Conservation (phyloP, 2,888 invertebrate species). For the Sussaba pulchella region DNA sequence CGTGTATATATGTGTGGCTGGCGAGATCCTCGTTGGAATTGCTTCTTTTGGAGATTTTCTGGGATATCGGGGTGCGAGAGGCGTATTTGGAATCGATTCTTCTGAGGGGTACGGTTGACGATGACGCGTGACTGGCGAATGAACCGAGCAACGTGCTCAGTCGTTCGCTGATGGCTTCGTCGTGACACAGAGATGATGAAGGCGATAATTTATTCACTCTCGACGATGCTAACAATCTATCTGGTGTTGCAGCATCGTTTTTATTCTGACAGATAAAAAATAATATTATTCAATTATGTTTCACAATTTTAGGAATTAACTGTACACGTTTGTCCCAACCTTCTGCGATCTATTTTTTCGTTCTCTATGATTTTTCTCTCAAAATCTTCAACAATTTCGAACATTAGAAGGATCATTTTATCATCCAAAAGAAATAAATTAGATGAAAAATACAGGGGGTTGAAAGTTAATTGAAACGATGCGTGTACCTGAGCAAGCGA, state of each 20-base stretch:
- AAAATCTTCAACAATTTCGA: too few relatives aligned
- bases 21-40: conserved; percentile 85
- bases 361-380: too few relatives aligned
- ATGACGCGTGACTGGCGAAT: conserved; percentile 15
- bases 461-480: background rate
- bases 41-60: conserved; percentile 80
- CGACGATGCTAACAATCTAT: background rate
- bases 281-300: too few relatives aligned
- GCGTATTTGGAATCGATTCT: conserved; percentile 57
- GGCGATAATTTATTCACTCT: conserved; percentile 1
- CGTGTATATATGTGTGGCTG: conserved; percentile 74
- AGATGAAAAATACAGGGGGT: too few relatives aligned
- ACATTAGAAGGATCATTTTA: too few relatives aligned
- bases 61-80: conserved; percentile 38
- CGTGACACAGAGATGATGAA: conserved; percentile 13
- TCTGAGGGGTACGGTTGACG: conserved; percentile 59
- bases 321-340: too few relatives aligned
- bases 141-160: conserved; percentile 43
- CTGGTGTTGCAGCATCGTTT: background rate
- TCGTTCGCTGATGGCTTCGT: conserved; percentile 61
- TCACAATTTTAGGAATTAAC: too few relatives aligned
- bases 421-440: too few relatives aligned
- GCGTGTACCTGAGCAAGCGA: conserved; percentile 14
- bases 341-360: too few relatives aligned
- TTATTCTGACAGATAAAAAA: conserved; percentile 13